A percentile compares a stretch with the other conserved stretches of the same genome.
Evolutionary conservation across 2,888 invertebrate genomes (phyloP).

Genomic region (Dendrolimus pini): DNA sequence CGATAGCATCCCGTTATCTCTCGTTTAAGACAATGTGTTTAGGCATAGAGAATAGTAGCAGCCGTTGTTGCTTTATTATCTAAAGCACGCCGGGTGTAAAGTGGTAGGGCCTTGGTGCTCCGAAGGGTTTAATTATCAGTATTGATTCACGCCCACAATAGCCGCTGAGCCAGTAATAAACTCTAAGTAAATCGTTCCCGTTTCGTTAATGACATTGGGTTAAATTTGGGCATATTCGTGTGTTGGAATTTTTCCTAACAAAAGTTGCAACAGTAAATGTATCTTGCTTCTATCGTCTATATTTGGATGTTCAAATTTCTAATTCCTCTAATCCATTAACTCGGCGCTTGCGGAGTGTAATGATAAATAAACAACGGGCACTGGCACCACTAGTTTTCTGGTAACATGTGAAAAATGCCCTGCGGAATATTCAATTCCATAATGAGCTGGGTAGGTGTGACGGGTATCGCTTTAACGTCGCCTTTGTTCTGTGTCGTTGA

Average conservation of each 20-base stretch:
- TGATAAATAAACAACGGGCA: constrained; percentile 21
- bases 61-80: constrained; percentile 10
- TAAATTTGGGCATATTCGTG: constrained; percentile 9
- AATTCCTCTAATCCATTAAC: constrained; percentile 25
- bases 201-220: constrained; percentile 28
- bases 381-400: constrained; percentile 13
- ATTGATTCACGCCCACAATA: constrained; percentile 28
- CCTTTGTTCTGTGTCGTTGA: constrained; percentile 22
- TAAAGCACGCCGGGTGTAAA: constrained; percentile 26
- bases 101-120: constrained; percentile 32
- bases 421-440: constrained; percentile 5
- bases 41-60: neutral
- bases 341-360: constrained; percentile 18
- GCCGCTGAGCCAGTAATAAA: constrained; percentile 21
- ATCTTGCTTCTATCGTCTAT: constrained; percentile 13
- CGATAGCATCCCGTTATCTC: constrained; percentile 10
- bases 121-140: constrained; percentile 41
- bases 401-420: constrained; percentile 16
- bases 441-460: neutral
- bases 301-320: constrained; percentile 16
- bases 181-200: constrained; percentile 29
- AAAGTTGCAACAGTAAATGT: neutral
- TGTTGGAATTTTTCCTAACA: neutral
- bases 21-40: neutral
- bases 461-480: neutral